Evolutionary conservation across 2,888 invertebrate species (phyloP).

Genomic region (Antheraea yamamai): DNA sequence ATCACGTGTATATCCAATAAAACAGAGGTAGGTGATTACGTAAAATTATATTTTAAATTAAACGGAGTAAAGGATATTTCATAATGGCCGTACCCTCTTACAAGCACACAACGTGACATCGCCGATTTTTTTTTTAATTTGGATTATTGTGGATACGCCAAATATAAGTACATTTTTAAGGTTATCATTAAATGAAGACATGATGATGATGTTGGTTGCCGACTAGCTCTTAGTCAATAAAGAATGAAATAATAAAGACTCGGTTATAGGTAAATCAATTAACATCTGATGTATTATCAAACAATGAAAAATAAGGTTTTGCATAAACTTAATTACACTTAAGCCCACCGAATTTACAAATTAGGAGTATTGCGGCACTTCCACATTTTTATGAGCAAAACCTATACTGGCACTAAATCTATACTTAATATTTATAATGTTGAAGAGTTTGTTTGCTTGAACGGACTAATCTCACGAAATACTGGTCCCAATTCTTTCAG

Average conservation of each 20-base stretch:
- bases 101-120: background rate
- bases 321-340: background rate
- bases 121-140: background rate
- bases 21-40: background rate
- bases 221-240: too few species aligned
- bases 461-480: too few species aligned
- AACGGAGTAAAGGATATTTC: background rate
- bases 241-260: too few species aligned
- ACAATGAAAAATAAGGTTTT: too few species aligned
- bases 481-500: too few species aligned
- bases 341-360: background rate
- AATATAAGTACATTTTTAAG: background rate
- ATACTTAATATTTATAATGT: too few species aligned
- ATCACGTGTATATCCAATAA: constrained; percentile 26
- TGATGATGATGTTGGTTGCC: too few species aligned
- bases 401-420: too few species aligned
- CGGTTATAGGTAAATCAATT: too few species aligned
- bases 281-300: too few species aligned
- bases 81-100: background rate
- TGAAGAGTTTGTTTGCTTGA: too few species aligned
- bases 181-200: too few species aligned
- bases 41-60: background rate
- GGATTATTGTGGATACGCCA: background rate
- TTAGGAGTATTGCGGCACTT: background rate
- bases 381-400: background rate